phyloP scores from a whole-genome alignment of 92 coral and sea anemone species.

The Epizoanthus fatuus region DNA sequence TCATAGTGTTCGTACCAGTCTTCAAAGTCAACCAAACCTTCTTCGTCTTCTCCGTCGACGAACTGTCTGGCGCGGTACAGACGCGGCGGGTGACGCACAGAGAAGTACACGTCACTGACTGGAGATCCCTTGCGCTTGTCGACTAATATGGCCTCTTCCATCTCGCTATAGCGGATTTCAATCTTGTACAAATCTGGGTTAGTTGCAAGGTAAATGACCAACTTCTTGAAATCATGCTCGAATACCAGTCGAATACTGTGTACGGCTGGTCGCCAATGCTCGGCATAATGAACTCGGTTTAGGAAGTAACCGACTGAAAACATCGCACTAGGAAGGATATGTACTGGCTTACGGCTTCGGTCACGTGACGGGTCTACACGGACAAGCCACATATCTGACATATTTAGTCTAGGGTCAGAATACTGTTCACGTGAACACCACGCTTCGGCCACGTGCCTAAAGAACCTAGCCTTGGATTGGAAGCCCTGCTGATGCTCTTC shows the following conservation, averaged over 20 bases:
- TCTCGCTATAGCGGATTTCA: slow-evolving; percentile 85
- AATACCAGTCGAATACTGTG: slow-evolving; percentile 75
- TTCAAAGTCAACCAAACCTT: slow-evolving; percentile 44
- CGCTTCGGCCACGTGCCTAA: slow-evolving; percentile 54
- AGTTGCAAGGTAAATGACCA: slow-evolving; percentile 70
- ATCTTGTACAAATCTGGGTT: slow-evolving; percentile 38
- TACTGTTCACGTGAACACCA: slow-evolving; percentile 78
- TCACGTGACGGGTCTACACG: slow-evolving; percentile 44
- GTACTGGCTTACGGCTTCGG: slow-evolving; percentile 63
- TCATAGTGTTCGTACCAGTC: slow-evolving; percentile 51
- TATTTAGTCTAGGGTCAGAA: slow-evolving; percentile 17
- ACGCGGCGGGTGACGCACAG: slow-evolving; percentile 71
- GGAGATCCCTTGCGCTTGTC: slow-evolving; percentile 43
- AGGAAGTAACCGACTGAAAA: slow-evolving; percentile 87
- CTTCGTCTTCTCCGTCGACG: slow-evolving; percentile 15
- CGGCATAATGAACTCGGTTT: slow-evolving; percentile 67
- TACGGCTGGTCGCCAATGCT: slow-evolving; percentile 79
- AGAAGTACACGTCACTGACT: slow-evolving; percentile 38
- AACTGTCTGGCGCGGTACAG: slow-evolving; percentile 52
- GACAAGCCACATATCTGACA: slow-evolving; percentile 74
- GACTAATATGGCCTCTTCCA: slow-evolving; percentile 78
- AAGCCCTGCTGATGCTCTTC: slow-evolving; percentile 36
- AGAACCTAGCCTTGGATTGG: slow-evolving; percentile 49
- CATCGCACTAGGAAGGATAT: slow-evolving; percentile 73
- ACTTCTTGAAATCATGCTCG: slow-evolving; percentile 86